Evolutionary conservation across 2,797 vertebrate genomes (phyloP), one percentile per base, ranked within the genome.

Genomic region (Sphenodon punctatus): DNA sequence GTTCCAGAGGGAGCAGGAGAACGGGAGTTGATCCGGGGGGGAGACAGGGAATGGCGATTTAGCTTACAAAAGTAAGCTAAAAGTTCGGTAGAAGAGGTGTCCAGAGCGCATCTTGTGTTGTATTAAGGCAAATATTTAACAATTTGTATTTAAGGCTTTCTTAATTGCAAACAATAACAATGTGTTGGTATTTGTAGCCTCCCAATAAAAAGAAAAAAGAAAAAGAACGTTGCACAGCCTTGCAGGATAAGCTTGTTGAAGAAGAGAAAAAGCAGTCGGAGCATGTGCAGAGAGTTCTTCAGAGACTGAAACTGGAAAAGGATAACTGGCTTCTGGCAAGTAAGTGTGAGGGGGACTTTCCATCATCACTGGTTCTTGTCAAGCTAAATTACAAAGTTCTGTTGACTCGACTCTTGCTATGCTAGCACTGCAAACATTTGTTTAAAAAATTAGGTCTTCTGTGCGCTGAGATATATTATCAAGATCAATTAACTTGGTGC

Each of bases 131-230:
- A n/a, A n/a, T n/a, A n/a, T n/a, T n/a, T n/a, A n/a, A n/a, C n/a
- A n/a, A n/a, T n/a, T n/a, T n/a, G n/a, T n/a, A n/a, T n/a, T n/a
- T n/a, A n/a, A n/a, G n/a, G n/a, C n/a, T n/a, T n/a, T n/a, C n/a
- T n/a, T n/a, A n/a, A n/a, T n/a, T n/a, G n/a, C n/a, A n/a, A n/a
- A n/a, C n/a, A n/a, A n/a, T n/a, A n/a, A n/a, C n/a, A n/a, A n/a
- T n/a, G n/a, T n/a, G n/a, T n/a, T n/a, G n/a, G n/a, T n/a, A 6
- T 85, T 93, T 88, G 5, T 90, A 99, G 99, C 98, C 98, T 60
- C 91, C 97, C 86, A 99, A 99, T 94, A 99, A 99, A 95, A 99
- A 98, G 95, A 99, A 99, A 94, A 99, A 99, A 91, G 98, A 99
- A 92, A 99, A 98, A 92, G 98, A 99, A 71, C 97, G 98, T 60